These are phyloP conservation scores for Molossus alvarezi DNA, from an alignment of 2,797 vertebrate genomes.

Conservation along the genomic window DNA sequence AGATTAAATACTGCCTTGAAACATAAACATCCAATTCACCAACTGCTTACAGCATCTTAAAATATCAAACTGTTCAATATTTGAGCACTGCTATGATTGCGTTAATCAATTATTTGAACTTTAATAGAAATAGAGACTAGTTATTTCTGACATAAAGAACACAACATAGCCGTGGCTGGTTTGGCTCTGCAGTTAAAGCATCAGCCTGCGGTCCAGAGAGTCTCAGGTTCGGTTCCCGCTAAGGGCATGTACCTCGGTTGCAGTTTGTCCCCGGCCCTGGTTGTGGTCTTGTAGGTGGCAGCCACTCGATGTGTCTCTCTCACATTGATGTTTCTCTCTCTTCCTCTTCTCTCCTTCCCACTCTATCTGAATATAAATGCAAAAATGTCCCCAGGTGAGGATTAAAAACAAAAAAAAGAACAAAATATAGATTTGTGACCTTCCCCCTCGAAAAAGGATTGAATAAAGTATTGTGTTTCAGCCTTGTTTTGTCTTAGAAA, in stretches of 20 bases:
- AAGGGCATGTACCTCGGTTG: too few relatives aligned
- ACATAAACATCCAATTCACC: not conserved
- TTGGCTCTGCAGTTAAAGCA: too few relatives aligned
- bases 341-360: too few relatives aligned
- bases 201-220: too few relatives aligned
- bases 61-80: not conserved
- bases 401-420: not conserved
- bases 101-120: slow-evolving; percentile 53
- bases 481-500: slow-evolving; percentile 2
- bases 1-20: not conserved
- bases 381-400: too few relatives aligned
- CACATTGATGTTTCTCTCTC: too few relatives aligned
- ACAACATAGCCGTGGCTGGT: not conserved
- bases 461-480: not conserved
- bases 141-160: slow-evolving; percentile 58
- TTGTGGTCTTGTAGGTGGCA: too few relatives aligned
- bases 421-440: not conserved
- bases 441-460: not conserved
- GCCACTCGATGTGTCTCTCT: too few relatives aligned
- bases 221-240: too few relatives aligned
- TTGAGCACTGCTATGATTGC: not conserved
- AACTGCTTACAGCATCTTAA: not conserved
- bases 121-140: slow-evolving; percentile 31
- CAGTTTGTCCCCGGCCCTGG: too few relatives aligned
- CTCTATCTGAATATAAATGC: too few relatives aligned